Percentiles rank a stretch among this genome's conserved stretches.
These are phyloP conservation scores for Callyntrura sp. DNA, from an alignment of 2,888 invertebrate species.

Conservation along the genomic window DNA sequence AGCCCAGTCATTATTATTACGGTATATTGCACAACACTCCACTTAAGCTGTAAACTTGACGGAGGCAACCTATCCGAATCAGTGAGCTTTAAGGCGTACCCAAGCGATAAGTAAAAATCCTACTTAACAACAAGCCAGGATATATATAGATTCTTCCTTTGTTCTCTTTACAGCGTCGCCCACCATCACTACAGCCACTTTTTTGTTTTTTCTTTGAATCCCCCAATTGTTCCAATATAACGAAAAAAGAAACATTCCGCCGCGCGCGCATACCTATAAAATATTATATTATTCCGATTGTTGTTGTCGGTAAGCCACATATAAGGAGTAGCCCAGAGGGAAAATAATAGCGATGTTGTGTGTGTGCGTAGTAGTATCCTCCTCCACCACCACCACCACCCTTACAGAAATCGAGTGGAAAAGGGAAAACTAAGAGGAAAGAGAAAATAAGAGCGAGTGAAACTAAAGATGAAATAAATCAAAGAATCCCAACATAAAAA, in stretches of 20 bases:
- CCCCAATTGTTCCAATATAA: conserved; percentile 54
- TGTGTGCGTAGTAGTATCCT: conserved; percentile 10
- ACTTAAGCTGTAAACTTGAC: conserved; percentile 51
- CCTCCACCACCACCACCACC: conserved; percentile 52
- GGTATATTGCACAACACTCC: conserved; percentile 69
- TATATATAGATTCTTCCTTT: conserved; percentile 1
- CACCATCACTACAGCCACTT: conserved; percentile 4
- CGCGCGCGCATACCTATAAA: not conserved
- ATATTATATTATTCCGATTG: conserved; percentile 31
- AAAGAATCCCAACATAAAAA: conserved; percentile 82
- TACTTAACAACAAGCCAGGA: conserved; percentile 54
- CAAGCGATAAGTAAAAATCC: conserved; percentile 38
- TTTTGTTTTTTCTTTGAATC: conserved; percentile 47
- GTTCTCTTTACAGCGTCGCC: conserved; percentile 12
- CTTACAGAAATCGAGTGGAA: conserved; percentile 47
- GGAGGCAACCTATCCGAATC: conserved; percentile 21
- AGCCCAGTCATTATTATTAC: conserved; percentile 72
- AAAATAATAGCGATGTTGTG: conserved; percentile 28
- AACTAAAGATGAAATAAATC: conserved; percentile 81
- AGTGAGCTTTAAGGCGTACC: conserved; percentile 30
- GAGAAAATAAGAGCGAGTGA: conserved; percentile 51
- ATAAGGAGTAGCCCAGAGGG: conserved; percentile 25
- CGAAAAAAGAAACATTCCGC: not conserved
- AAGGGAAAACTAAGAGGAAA: conserved; percentile 31
- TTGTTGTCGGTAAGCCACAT: conserved; percentile 46